A percentile compares a stretch with the other conserved stretches of the same genome.
Evolutionary conservation across 2,113 vertebrate species (phyloP).

Genomic region (Odontophorus gujanensis): DNA sequence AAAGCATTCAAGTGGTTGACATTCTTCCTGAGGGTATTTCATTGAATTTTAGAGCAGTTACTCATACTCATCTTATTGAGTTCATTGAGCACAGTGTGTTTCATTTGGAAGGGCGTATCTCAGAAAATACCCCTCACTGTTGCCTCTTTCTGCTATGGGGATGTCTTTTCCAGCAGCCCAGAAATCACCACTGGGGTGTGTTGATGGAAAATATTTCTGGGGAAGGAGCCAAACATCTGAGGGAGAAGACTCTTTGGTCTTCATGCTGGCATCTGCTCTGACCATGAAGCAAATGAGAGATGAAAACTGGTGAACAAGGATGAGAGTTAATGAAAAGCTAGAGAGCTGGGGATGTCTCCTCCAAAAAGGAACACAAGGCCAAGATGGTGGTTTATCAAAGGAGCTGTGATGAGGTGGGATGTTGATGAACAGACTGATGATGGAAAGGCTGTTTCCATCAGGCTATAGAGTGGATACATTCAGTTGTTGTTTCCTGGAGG

Average conservation of each 20-base stretch:
- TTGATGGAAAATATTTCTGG: background rate
- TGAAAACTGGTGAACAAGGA: background rate
- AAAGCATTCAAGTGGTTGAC: background rate
- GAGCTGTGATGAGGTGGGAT: rapidly evolving
- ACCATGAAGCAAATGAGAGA: background rate
- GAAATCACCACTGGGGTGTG: background rate
- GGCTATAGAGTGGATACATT: background rate
- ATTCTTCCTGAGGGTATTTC: background rate
- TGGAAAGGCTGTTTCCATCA: background rate
- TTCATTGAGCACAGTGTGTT: background rate
- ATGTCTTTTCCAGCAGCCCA: background rate
- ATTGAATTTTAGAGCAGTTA: slow-evolving; percentile 3
- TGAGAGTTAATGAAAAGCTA: background rate
- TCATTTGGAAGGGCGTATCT: background rate
- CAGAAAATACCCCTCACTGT: background rate
- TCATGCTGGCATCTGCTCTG: background rate
- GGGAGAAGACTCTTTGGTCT: background rate
- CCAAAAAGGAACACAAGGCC: background rate
- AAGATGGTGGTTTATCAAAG: background rate
- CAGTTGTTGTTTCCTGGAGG: background rate
- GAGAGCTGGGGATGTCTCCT: background rate
- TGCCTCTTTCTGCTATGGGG: background rate
- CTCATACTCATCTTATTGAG: background rate
- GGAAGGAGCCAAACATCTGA: background rate
- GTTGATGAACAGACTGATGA: background rate